phyloP scores from a whole-genome alignment of 2,113 vertebrate genomes.

The Cygnus buccinator region DNA sequence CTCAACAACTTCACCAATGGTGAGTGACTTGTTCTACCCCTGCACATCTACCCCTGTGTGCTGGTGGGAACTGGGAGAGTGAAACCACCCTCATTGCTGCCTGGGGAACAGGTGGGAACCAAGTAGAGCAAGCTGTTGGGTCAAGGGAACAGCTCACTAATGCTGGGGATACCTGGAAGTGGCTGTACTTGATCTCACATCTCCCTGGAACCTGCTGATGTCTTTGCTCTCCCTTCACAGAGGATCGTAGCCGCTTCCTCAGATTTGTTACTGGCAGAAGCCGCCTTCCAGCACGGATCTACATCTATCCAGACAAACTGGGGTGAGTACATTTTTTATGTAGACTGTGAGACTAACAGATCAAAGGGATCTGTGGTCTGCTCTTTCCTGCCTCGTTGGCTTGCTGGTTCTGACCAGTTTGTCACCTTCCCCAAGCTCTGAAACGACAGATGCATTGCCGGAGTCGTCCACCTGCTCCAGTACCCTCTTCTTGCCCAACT shows the following conservation, averaged over 20 bases:
- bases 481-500: constrained; percentile 94
- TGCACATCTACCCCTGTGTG: background rate
- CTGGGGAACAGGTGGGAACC: background rate
- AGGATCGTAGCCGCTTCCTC: constrained; percentile 97
- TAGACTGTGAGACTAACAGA: background rate
- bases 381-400: background rate
- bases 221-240: constrained; percentile 73
- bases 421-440: constrained; percentile 80
- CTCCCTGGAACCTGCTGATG: background rate
- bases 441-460: constrained; percentile 92
- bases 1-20: constrained; percentile 97
- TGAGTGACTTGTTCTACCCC: constrained; percentile 59
- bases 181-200: background rate
- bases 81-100: background rate
- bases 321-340: constrained; percentile 77
- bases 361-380: background rate
- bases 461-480: constrained; percentile 98
- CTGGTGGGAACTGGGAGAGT: background rate
- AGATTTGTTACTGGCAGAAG: constrained; percentile 97
- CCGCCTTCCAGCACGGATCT: constrained; percentile 95
- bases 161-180: background rate
- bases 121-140: background rate
- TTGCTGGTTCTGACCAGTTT: constrained; percentile 2
- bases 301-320: constrained; percentile 93
- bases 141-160: background rate